Evolutionary conservation across 2,797 vertebrate species (phyloP), one percentile per base, ranked within the genome.

Genomic region (Gallirallus australis): DNA sequence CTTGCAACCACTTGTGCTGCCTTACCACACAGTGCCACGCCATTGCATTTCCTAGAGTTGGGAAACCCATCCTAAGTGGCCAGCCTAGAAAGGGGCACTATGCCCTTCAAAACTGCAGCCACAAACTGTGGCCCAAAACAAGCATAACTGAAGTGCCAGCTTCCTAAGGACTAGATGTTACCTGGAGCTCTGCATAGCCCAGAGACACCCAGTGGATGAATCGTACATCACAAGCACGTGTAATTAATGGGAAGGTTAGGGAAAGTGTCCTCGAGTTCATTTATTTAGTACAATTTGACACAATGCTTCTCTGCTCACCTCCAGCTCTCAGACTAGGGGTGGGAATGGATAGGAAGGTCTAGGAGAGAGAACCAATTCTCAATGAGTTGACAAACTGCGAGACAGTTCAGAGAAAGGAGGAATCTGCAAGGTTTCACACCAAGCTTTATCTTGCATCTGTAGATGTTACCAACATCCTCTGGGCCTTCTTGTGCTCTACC

Each of bases 141-240:
- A 77, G 35, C 12, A 5, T 3, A 60, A 31, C 20, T 47, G 39
- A 16, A 31, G 75, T 5, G 35, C 28, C 53, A 70, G 45, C 33
- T 80, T 85, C 57, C 56, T 12, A 71, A 48, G 71, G 42, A 82
- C 17, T 30, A 6, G 20, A 47, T 18, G 37, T 7, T 50, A 54
- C 54, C 61, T 19, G 50, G 65, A 88, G 85, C 54, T 52, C 63
- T 23, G 70, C 57, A 69, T 1, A 33, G 76, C 76, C 64, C 82
- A 84, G 93, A 90, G 90, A 90, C 88, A 86, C 77, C 80, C 93
- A 72, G 86, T 66, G 90, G 82, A 18, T 65, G 76, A 69, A 81
- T 15, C 1, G 2, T 40, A 79, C 73, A 90, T 53, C 82, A 91
- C 87, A 82, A 56, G 39, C 61, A 66, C 2, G 0, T 7, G 6